Evolutionary conservation across 2,113 vertebrate genomes (phyloP), one percentile per base, ranked within the genome.

Genomic region (Xiphophorus hellerii): DNA sequence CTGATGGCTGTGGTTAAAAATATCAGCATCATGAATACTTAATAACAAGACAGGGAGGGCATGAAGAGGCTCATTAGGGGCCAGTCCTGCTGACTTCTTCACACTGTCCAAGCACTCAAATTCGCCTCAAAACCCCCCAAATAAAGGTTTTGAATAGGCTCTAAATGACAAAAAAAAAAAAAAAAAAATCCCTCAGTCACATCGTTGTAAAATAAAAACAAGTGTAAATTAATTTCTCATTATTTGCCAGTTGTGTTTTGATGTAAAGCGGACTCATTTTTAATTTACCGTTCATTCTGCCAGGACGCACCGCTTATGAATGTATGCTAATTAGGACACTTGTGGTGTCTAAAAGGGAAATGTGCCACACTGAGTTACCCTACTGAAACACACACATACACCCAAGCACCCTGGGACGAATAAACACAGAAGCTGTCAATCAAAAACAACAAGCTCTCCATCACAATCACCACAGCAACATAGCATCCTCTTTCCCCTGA

Each of bases 1-100:
- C 28, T 51, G 66, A 78, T 62, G 75, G 78, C 84, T 42, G 11
- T 54, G 73, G 82, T 87, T 92, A 90, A 92, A 93, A 94, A 92
- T 92, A 93, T 82, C 81, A 29, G 71, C 13, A 80, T 44, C 81
- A 89, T 91, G 76, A 93, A 91, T 91, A 72, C 67, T 92, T 92
- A 65, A 92, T 80, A 82, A 67, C 44, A 69, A 71, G 80, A 63
- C 63, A 69, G 69, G 72, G 27, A 69, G 69, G 72, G 27, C 78
- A 62, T 29, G 28, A 42, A 73, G 67, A 74, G 67, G 39, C 69
- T 85, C 81, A 86, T 87, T 88, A 84, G 54, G n/a, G 61, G 9
- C 12, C 67, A 5, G 29, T 76, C 76, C 78, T 35, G 1, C 72
- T 73, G 33, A 66, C 73, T 35, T 54, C 51, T 58, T 58, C 25